Base-by-base conservation (phyloP, 2,888 invertebrate genomes). In the Pheosia gnoma region DNA sequence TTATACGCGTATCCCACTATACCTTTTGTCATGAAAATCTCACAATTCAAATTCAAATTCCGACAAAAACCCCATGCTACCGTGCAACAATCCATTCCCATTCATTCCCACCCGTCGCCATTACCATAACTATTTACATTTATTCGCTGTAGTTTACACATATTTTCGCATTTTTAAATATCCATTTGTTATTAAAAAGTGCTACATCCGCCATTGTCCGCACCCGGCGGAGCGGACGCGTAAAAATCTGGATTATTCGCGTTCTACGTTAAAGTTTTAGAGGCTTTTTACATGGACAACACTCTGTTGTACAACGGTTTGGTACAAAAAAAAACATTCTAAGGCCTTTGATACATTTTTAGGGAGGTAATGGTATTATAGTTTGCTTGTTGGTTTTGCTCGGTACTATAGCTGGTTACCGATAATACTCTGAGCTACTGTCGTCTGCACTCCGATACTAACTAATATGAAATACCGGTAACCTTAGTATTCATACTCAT, bases 111-210 rank as follows among this genome's bases (percentile, higher is more conserved):
- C 58, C 45, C 47, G 64, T 64, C 67, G 53, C 56, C 57, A 72
- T 71, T 69, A 62, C 65, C 55, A 63, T 65, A 62, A 65, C 67
- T 72, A 71, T 72, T 72, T 71, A 68, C 71, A 69, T 77, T 72
- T 66, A 72, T 74, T 60, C 68, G 62, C 72, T 58, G 65, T 45
- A 54, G 53, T 74, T 71, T 67, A 63, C 65, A 59, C 55, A 43
- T 59, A 61, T 66, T 71, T 74, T 68, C 59, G 59, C 61, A 67
- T 73, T 75, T 75, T 76, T 71, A 71, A 75, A 75, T 63, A 59
- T 59, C 71, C 78, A 77, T 77, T 73, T 65, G 68, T 75, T 77
- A 68, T 68, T 71, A 71, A 64, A 72, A 58, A 62, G 58, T 65
- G 57, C 62, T 72, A 70, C 67, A 63, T 65, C 56, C 61, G 59